Base-by-base conservation (phyloP, 2,797 vertebrate species). In the Pseudocheirus occidentalis region DNA sequence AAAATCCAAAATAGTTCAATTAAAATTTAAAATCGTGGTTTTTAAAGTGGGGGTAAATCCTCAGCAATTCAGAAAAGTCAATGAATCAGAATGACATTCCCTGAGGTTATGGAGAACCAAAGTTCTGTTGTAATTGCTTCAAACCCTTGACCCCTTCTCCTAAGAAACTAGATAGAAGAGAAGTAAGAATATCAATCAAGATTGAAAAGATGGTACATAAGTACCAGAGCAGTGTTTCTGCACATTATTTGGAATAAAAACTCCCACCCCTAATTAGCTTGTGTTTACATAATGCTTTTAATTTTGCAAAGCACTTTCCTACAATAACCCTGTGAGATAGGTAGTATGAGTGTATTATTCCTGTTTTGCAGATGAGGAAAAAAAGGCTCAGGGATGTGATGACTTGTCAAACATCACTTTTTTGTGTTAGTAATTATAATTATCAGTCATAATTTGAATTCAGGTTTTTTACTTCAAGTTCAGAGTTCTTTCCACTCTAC, bases 241-340 rank as follows among this genome's bases (percentile, higher is more conserved):
- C 24, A 50, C 11, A 10, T 50, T 46, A 50, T 50, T 87, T 21
- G 54, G 31, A 93, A 28, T 59, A 55, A 14, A 91, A n/a, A 53
- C 93, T 57, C 62, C 59, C 93, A 90, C 29, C 46, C 94, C 93
- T 87, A 57, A 2, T 50, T 50, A 53, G 52, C n/a, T 58, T 46
- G 92, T 94, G 10, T 93, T 95, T 73, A 59, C 52, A 58, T 56
- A 56, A 40, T 55, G 34, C 46, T 66, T 93, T 57, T 62, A 96
- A 55, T 90, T 92, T 34, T 54, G 66, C 66, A 81, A 24, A 81
- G 66, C 40, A 46, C 92, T 52, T 28, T 94, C 34, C 28, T n/a
- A 93, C 11, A 24, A 62, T 66, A 46, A 94, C n/a, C 11, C 66
- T 87, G 90, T 56, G 34, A 55, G 31, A 5, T 53, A 9, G 58